Evolutionary conservation across 2,113 vertebrate genomes (phyloP).

Genomic region (Seriola quinqueradiata): DNA sequence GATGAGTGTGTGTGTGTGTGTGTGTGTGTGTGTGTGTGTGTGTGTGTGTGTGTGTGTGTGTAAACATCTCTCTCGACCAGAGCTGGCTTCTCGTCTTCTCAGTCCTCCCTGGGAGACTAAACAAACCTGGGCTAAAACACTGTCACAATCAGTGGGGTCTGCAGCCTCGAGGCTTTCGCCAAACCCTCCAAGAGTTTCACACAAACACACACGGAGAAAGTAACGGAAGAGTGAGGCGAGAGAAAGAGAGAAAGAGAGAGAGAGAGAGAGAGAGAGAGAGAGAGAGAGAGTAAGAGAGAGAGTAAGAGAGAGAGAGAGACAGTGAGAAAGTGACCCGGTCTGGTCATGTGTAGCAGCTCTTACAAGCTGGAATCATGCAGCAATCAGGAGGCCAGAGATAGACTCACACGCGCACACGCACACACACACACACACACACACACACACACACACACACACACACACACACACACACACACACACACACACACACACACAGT

Average conservation of each 20-base stretch:
- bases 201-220: background rate
- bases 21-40: slow-evolving; percentile 6
- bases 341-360: slow-evolving; percentile 39
- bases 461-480: slow-evolving; percentile 14
- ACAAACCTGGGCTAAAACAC: slow-evolving; percentile 26
- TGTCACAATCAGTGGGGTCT: slow-evolving; percentile 1
- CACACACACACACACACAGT: slow-evolving; percentile 6
- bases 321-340: slow-evolving; percentile 10
- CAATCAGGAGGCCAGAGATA: slow-evolving; percentile 21
- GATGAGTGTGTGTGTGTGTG: background rate
- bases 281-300: background rate
- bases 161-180: slow-evolving; percentile 38
- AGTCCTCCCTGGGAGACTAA: slow-evolving; percentile 16
- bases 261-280: background rate
- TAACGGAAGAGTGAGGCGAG: background rate
- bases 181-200: slow-evolving; percentile 10
- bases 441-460: slow-evolving; percentile 24
- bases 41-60: slow-evolving; percentile 1
- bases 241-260: background rate
- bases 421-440: slow-evolving; percentile 8
- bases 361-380: slow-evolving; percentile 28
- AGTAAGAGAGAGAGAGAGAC: background rate
- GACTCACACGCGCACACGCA: slow-evolving; percentile 3
- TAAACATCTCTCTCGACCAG: background rate
- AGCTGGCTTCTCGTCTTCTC: background rate